Base-by-base conservation (phyloP, 1,140 invertebrate species). In the Drosophila funebris region DNA sequence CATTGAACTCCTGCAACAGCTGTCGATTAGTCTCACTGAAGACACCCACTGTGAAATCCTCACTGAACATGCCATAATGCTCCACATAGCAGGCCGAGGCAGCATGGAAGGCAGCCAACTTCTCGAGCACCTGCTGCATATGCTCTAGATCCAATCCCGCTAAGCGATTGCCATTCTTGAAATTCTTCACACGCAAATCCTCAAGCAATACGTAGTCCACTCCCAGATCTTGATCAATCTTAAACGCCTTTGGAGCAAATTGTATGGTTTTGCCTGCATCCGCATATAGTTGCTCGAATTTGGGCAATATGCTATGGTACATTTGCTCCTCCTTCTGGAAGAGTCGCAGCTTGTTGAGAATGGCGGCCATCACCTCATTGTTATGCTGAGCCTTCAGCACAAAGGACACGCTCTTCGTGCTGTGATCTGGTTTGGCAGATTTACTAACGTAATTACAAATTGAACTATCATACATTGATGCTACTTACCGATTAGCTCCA, bases 41-140 rank as follows among this genome's bases (percentile, higher is more conserved):
- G 18, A 91, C 73, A 4, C 90, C 85, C 11, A 90, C 77, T 0
- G 77, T 88, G 27, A 90, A 91, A 39, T 88, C 76, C 13, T 90
- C 85, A 0, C 76, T 54, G 24, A 76, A 91, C n/a, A 78, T 69
- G 0, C 90, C 90, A 14, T 79, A 54, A 11, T 90, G 87, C 60
- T 91, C 90, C 16, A 90, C 90, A 56, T 89, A 90, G 43, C 90
- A 91, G 1, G 90, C 90, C 0, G 92, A 92, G 1, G 90, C 78
- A 0, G 94, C 94, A 78, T 94, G 94, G 67, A 94, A 94, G 4
- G 93, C 92, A 0, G 93, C 94, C 22, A 94, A 71, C 14, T 92
- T 92, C 43, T 92, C 92, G 0, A 94, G 89, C 0, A 93, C 92
- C 20, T 90, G 74, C 16, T 92, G 92, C 31, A 94, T 87, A 52